These are phyloP conservation scores for Sebastiscus albofasciatus DNA, from an alignment of 2,797 vertebrate species.

Conservation along the genomic window DNA sequence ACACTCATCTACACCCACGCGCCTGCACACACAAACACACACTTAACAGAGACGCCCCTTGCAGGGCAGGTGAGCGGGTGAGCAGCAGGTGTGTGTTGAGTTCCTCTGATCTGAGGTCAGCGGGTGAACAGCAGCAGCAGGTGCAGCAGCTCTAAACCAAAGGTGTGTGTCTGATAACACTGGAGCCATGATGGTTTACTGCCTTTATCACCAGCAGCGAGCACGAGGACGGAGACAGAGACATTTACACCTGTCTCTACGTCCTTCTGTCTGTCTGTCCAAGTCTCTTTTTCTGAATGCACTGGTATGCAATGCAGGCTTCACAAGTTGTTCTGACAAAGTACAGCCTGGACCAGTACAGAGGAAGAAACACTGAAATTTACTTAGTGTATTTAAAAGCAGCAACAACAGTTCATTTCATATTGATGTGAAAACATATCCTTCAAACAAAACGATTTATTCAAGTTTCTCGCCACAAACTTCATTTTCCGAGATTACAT, in stretches of 20 bases:
- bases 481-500: too few relatives aligned
- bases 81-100: slow-evolving; percentile 48
- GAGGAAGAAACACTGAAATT: neutral
- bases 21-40: neutral
- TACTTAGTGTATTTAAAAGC: neutral
- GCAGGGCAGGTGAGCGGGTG: slow-evolving; percentile 19
- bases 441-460: too few relatives aligned
- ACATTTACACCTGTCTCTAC: neutral
- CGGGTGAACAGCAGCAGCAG: slow-evolving; percentile 47
- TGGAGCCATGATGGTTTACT: slow-evolving; percentile 36
- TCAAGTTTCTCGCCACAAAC: too few relatives aligned
- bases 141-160: slow-evolving; percentile 45
- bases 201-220: slow-evolving; percentile 34
- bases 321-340: neutral
- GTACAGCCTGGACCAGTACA: neutral
- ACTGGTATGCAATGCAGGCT: neutral
- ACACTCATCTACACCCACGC: neutral
- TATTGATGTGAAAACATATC: too few relatives aligned
- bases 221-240: neutral
- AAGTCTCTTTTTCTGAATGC: neutral
- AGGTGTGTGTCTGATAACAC: slow-evolving; percentile 59
- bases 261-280: neutral
- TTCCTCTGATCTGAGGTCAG: slow-evolving; percentile 30
- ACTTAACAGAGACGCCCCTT: neutral
- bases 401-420: neutral